Percentiles rank a stretch among this genome's conserved stretches.
These are phyloP conservation scores for Erinaceus europaeus DNA, from an alignment of 2,113 vertebrate genomes.

Conservation along the genomic window DNA sequence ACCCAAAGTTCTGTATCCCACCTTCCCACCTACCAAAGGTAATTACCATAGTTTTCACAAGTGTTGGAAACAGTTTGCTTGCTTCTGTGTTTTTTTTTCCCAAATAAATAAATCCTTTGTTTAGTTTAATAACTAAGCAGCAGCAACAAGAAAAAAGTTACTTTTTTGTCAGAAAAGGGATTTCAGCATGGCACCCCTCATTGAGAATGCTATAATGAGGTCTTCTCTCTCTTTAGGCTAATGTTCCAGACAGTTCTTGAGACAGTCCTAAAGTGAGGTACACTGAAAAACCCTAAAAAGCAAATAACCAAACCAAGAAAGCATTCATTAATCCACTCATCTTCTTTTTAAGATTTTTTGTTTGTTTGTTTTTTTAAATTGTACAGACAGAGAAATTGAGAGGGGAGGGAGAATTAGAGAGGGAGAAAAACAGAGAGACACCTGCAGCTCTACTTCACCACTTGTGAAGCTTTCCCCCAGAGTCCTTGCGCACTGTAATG, in stretches of 20 bases:
- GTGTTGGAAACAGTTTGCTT: no score
- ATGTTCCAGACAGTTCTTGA: neutral
- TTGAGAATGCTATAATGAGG: neutral
- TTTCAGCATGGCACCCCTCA: neutral
- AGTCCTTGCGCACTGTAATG: no score
- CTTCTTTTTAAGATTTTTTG: neutral
- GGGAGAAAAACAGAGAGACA: no score
- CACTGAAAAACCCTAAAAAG: neutral
- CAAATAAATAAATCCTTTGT: neutral
- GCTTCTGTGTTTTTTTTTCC: no score
- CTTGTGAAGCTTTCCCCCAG: no score
- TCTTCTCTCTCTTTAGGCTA: neutral
- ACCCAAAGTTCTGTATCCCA: no score
- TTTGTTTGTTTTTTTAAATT: no score
- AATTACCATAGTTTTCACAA: no score
- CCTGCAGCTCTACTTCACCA: no score
- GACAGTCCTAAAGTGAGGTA: neutral
- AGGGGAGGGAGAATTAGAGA: no score
- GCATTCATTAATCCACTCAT: neutral
- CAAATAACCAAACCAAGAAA: neutral
- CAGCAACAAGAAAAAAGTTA: neutral
- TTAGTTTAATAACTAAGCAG: slow-evolving; percentile 5
- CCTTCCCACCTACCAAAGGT: no score
- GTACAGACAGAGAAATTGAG: no score
- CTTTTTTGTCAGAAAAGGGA: neutral